Base-by-base conservation (phyloP, 2,888 invertebrate species). In the Ormyrus labotus region DNA sequence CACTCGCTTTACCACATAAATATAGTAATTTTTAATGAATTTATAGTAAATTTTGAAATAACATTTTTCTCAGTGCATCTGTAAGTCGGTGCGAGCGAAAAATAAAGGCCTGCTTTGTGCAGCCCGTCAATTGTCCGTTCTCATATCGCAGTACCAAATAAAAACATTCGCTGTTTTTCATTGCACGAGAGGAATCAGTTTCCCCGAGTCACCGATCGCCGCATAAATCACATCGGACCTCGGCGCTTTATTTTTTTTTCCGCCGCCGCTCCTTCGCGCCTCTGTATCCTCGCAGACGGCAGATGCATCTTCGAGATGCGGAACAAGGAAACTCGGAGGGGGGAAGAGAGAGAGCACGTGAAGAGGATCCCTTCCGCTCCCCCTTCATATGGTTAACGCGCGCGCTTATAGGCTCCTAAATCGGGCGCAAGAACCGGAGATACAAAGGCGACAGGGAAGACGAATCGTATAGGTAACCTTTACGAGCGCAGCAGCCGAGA, bases 301-400 rank as follows among this genome's bases (percentile, higher is more conserved):
- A 75, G 80, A 80, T 80, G 80, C 67, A 74, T 8, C 69, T 34
- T 4, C 34, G 34, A 34, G 34, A 34, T 0, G 34, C 51, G 65
- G 78, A 60, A 78, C 72, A 67, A 67, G 34, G 34, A 34, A 65
- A 78, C 71, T 13, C 60, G 61, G 53, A 68, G 47, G 50, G 51
- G 19, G 34, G 34, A 1, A 2, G 2, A 1, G 3, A 2, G 34
- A 34, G 34, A 34, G 34, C 34, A 34, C 34, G 34, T 34, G 34
- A 34, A 34, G 34, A 58, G 63, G 69, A 50, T 74, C 60, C 79
- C 68, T 73, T 2, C 55, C 6, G 7, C 3, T 58, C 50, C 6
- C 13, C 13, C n/a, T 53, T 34, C n/a, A 50, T 55, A 47, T 45
- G 34, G 45, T 45, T 34, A 34, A 13, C 10, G 11, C 45, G 34